A percentile compares a stretch with the other conserved stretches of the same genome.
phyloP scores from a whole-genome alignment of 1,140 invertebrate genomes.

The Wiebesia pumilae region DNA sequence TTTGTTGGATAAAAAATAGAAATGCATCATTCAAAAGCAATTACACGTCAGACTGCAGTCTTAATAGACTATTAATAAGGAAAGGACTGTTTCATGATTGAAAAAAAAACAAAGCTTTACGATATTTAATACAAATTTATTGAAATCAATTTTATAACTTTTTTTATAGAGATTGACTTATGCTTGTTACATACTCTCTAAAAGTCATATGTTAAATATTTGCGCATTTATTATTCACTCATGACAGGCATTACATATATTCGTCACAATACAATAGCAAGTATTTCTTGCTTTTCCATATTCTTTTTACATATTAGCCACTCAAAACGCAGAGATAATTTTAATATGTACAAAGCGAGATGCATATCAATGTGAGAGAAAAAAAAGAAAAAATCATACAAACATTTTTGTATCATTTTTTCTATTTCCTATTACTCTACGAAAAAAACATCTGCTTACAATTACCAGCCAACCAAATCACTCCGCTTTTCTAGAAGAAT shows the following conservation, averaged over 20 bases:
- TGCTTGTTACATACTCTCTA: conserved; percentile 38
- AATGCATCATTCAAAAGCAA: not conserved
- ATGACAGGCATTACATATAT: not conserved
- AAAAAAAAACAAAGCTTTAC: not conserved
- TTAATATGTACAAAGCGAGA: conserved; percentile 41
- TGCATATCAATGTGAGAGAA: not conserved
- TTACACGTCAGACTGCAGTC: not conserved
- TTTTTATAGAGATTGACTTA: conserved; percentile 37
- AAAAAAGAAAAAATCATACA: conserved; percentile 22
- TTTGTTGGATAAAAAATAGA: not conserved
- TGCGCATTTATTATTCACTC: conserved; percentile 16
- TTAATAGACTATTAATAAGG: not conserved
- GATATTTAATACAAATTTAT: conserved; percentile 64
- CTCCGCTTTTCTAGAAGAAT: not conserved
- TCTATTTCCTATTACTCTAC: not conserved
- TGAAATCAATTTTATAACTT: conserved; percentile 56
- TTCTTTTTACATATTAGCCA: conserved; percentile 21
- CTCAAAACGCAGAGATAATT: conserved; percentile 7
- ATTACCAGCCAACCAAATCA: conserved; percentile 19
- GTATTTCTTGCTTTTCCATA: not conserved
- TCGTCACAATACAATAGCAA: not conserved
- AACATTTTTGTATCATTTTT: not conserved
- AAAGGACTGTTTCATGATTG: not conserved
- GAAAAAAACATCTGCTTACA: not conserved
- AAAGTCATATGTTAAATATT: conserved; percentile 29